Evolutionary conservation across 2,113 vertebrate species (phyloP).

Genomic region (Nerophis ophidion): DNA sequence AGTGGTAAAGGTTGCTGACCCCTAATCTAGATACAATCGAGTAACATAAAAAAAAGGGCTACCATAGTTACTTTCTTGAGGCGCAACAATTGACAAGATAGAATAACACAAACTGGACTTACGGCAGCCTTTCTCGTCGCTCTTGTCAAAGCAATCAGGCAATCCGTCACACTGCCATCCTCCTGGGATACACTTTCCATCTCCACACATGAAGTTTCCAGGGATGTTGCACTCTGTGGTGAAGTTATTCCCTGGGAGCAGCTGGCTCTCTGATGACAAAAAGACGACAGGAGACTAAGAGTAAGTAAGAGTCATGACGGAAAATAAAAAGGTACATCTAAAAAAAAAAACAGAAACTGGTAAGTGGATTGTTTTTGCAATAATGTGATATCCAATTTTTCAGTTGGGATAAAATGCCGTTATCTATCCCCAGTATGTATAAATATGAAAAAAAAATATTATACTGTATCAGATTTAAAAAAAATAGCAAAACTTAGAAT

Average conservation of each 20-base stretch:
- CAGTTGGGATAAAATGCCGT: constrained; percentile 12
- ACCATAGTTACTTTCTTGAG: background rate
- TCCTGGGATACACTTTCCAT: constrained; percentile 87
- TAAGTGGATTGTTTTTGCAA: constrained; percentile 6
- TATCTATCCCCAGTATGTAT: constrained; percentile 13
- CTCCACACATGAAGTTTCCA: constrained; percentile 93
- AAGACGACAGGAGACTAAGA: constrained; percentile 3
- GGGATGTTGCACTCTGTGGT: constrained; percentile 95
- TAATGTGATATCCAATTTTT: constrained; percentile 19
- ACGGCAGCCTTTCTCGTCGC: constrained; percentile 93
- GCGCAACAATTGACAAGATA: background rate
- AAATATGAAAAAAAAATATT: constrained; percentile 16
- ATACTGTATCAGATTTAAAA: constrained; percentile 10
- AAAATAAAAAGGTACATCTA: constrained; percentile 20
- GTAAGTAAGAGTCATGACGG: background rate
- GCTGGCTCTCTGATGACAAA: constrained; percentile 81
- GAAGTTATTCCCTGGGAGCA: constrained; percentile 91
- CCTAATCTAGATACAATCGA: too few relatives aligned
- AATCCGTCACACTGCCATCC: constrained; percentile 90
- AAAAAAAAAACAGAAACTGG: constrained; percentile 17
- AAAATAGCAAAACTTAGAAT: background rate
- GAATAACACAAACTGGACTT: constrained; percentile 65
- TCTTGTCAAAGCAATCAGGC: constrained; percentile 90
- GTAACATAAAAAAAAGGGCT: background rate
- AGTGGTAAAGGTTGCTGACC: too few relatives aligned